A percentile compares a stretch with the other conserved stretches of the same genome.
phyloP scores from a whole-genome alignment of 2,888 invertebrate species.

The Ochlodes sylvanus region DNA sequence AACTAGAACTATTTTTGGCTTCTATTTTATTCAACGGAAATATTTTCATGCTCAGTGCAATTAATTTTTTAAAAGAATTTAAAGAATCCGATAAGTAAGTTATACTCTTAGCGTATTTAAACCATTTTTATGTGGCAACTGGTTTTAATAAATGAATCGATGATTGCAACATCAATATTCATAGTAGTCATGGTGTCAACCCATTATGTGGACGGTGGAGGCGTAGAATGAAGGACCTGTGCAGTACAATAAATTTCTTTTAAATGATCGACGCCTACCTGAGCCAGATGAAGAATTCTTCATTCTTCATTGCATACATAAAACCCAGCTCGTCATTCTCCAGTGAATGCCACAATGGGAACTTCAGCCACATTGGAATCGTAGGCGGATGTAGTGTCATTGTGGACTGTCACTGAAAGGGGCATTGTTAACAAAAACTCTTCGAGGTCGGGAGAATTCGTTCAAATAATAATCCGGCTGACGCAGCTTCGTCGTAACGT shows the following conservation, averaged over 20 bases:
- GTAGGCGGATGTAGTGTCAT: slow-evolving; percentile 20
- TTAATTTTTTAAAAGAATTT: no score
- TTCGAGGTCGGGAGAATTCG: neutral
- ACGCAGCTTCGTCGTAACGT: neutral
- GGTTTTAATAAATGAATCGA: slow-evolving; percentile 18
- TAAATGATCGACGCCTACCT: slow-evolving; percentile 29
- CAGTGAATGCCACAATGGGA: slow-evolving; percentile 12
- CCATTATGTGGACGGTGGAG: neutral
- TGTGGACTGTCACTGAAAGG: slow-evolving; percentile 18
- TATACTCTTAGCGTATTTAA: no score
- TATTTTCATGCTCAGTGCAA: neutral
- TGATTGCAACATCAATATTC: slow-evolving; percentile 14
- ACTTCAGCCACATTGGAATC: neutral
- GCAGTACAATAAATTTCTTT: slow-evolving; percentile 15
- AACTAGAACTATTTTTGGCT: slow-evolving; percentile 5
- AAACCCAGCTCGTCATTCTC: slow-evolving; percentile 24
- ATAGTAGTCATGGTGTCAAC: slow-evolving; percentile 11
- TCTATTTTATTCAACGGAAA: neutral
- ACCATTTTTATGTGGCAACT: neutral
- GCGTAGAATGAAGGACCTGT: neutral
- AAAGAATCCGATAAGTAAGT: no score
- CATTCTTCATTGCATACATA: slow-evolving; percentile 8
- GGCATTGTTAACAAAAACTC: slow-evolving; percentile 19
- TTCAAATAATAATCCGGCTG: slow-evolving; percentile 11
- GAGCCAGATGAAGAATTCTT: slow-evolving; percentile 15